A percentile compares a stretch with the other conserved stretches of the same genome.
Conservation (phyloP, 2,113 vertebrate genomes). For the Neodontobutis hainanensis region DNA sequence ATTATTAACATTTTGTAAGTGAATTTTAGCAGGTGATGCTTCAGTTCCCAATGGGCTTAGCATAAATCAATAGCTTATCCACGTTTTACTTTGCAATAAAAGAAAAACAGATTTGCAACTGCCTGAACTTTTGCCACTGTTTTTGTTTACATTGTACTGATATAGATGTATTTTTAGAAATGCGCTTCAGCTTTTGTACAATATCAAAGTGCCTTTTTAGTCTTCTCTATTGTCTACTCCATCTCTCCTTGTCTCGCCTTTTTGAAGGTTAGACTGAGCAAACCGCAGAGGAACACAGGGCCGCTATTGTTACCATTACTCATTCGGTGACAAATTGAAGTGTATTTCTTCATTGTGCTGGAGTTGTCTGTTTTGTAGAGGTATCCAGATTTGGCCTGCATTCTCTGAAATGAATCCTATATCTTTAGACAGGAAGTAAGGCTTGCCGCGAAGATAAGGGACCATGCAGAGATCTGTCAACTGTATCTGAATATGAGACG, state of each 20-base stretch:
- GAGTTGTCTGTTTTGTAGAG: conserved; percentile 35
- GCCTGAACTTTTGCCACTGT: background rate
- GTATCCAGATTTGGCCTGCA: conserved; percentile 39
- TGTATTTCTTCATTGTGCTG: conserved; percentile 22
- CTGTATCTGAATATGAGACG: conserved; percentile 63
- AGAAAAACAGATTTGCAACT: conserved; percentile 5
- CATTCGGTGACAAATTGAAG: conserved; percentile 42
- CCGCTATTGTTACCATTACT: conserved; percentile 41
- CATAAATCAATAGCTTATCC: conserved; percentile 20
- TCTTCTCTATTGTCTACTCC: background rate
- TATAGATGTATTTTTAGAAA: too few relatives aligned
- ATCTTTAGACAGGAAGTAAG: conserved; percentile 53
- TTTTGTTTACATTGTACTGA: background rate
- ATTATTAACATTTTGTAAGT: conserved; percentile 35
- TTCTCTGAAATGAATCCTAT: conserved; percentile 53
- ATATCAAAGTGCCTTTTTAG: too few relatives aligned
- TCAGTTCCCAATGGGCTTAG: conserved; percentile 23
- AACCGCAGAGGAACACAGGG: conserved; percentile 46
- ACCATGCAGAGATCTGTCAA: conserved; percentile 45
- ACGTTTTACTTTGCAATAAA: conserved; percentile 4
- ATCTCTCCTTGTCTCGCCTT: conserved; percentile 1
- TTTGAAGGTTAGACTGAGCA: conserved; percentile 41
- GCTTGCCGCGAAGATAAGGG: conserved; percentile 55
- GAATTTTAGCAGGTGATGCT: conserved; percentile 30
- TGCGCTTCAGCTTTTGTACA: too few relatives aligned